A percentile compares a stretch with the other conserved stretches of the same genome.
Conservation (phyloP, 2,113 vertebrate genomes). For the Mus spicilegus region DNA sequence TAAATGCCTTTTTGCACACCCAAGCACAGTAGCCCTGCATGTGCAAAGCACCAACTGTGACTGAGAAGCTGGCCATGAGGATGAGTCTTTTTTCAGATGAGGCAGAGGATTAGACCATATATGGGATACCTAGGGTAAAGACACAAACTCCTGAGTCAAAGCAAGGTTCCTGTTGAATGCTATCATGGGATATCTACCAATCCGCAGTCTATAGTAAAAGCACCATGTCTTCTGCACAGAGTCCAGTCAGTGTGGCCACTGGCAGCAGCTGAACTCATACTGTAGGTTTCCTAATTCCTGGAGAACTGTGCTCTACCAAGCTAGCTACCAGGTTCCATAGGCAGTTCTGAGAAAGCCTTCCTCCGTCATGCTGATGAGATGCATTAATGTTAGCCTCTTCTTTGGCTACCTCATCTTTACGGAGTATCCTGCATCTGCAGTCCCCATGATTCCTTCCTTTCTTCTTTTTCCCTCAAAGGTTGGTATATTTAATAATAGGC, state of each 20-base stretch:
- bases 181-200: background rate
- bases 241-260: rapidly evolving
- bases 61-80: background rate
- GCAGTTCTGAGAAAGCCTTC: background rate
- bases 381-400: background rate
- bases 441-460: rapidly evolving
- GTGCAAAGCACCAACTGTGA: too few species aligned
- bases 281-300: too few species aligned
- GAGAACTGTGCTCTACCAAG: background rate
- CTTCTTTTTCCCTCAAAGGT: background rate
- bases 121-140: background rate
- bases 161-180: background rate
- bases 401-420: background rate
- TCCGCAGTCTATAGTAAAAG: background rate
- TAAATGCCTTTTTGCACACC: too few species aligned
- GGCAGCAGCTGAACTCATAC: rapidly evolving
- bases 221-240: background rate
- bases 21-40: background rate
- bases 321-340: background rate
- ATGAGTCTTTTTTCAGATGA: background rate
- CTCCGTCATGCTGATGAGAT: background rate
- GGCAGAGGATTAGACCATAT: background rate
- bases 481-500: background rate
- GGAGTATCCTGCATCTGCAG: background rate
- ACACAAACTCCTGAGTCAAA: background rate